Conservation (phyloP, 2,888 invertebrate species). For the Coenonympha arcania region DNA sequence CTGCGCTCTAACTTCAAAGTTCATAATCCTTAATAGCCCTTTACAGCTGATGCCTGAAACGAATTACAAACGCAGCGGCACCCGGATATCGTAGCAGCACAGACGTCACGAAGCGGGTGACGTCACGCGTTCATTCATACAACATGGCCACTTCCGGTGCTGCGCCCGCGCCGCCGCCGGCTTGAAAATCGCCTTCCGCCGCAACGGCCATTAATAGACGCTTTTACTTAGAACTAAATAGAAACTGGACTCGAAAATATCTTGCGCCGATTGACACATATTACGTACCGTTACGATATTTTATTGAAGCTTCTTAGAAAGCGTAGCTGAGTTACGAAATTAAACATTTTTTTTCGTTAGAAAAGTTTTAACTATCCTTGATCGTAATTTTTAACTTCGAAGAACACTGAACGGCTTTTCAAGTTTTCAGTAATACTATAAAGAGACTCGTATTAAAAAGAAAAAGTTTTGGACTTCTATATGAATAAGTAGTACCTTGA, state of each 20-base stretch:
- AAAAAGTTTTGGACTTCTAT: too few species aligned
- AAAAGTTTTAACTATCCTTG: neutral
- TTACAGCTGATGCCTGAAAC: slow-evolving; percentile 17
- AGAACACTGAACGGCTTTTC: too few species aligned
- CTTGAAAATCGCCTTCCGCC: slow-evolving; percentile 35
- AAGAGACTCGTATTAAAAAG: too few species aligned
- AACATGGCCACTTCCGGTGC: slow-evolving; percentile 58
- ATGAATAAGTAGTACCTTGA: too few species aligned
- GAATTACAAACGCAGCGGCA: slow-evolving; percentile 16
- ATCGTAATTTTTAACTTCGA: neutral
- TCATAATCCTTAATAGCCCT: neutral
- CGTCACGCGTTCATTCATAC: slow-evolving; percentile 44
- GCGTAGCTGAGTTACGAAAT: neutral
- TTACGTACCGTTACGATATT: neutral
- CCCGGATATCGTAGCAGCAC: slow-evolving; percentile 20
- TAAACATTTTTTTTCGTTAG: too few species aligned
- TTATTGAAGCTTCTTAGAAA: neutral
- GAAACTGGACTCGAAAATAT: slow-evolving; percentile 11
- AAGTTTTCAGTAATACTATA: too few species aligned
- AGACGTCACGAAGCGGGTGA: slow-evolving; percentile 40
- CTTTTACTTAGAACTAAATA: slow-evolving; percentile 13
- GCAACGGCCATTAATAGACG: slow-evolving; percentile 17
- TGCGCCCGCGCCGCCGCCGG: slow-evolving; percentile 34
- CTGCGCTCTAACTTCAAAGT: neutral
- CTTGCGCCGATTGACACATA: neutral